Base-by-base conservation (phyloP, 2,888 invertebrate species). In the Kuschelorhynchus macadamiae region DNA sequence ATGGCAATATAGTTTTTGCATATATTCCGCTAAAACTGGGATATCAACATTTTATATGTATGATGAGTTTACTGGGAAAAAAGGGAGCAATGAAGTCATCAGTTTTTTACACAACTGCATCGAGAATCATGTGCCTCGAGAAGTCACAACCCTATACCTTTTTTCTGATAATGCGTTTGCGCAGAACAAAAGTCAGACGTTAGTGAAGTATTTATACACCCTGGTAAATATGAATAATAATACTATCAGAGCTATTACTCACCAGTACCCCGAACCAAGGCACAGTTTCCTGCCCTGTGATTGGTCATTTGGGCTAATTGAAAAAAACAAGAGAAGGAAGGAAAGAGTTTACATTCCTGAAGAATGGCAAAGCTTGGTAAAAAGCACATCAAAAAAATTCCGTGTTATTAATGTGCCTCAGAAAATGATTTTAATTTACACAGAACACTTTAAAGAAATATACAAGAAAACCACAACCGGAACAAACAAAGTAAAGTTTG, bases 1-100 rank as follows among this genome's bases (percentile, higher is more conserved):
- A 30, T 53, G 53, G 62, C 9, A 20, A 9, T 55, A 62, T 14
- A 52, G 42, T 20, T 62, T 62, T 55, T 62, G 62, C 21, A 21
- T 53, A 42, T 17, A 53, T 55, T 44, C 44, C 7, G 52, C 12
- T 8, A 55, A 32, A n/a, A 32, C 12, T 21, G 12, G 14, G 2
- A 7, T 5, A 8, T 16, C 20, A 16, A 30, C 39, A 3, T 59
- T 59, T 21, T 59, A 33, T 16, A 47, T 59, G 46, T 59, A 47
- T 14, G 59, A 59, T 21, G 59, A 59, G 18, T 8, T 32, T 4
- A 47, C 49, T 30, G 5, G 17, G 7, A 33, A 47, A 11, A 47
- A 59, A 16, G 32, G 47, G 1, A 14, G 14, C n/a, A 59, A 59
- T 17, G 59, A 59, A 33, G 59, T 59, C 1, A 21, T 47, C 16